These are phyloP conservation scores for Caenorhabditis wallacei DNA, from an alignment of 2,888 invertebrate genomes.

Conservation along the genomic window DNA sequence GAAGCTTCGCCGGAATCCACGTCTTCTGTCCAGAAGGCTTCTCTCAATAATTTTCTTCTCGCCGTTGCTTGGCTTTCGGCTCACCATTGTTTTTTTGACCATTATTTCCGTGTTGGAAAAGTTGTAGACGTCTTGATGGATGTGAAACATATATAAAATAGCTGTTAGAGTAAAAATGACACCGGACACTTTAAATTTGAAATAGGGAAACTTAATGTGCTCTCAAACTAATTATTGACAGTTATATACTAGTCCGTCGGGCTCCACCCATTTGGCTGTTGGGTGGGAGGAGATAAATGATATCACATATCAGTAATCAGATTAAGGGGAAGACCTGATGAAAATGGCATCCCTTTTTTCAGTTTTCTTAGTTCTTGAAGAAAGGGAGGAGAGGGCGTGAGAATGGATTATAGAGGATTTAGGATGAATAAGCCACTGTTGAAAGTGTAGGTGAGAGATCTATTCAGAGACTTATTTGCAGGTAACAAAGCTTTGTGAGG, in stretches of 20 bases:
- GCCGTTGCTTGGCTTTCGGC: conserved; percentile 49
- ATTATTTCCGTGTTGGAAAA: conserved; percentile 47
- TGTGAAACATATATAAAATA: conserved; percentile 54
- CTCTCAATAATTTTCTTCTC: conserved; percentile 53
- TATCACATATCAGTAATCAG: conserved; percentile 45
- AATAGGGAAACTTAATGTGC: too few relatives aligned
- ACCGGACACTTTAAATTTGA: too few relatives aligned
- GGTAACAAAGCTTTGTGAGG: too few relatives aligned
- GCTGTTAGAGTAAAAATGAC: background rate
- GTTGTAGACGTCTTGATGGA: conserved; percentile 58
- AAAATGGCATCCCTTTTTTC: background rate
- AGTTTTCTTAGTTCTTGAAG: background rate
- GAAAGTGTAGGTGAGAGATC: too few relatives aligned
- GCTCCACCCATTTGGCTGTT: conserved; percentile 31
- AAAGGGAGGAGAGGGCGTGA: background rate
- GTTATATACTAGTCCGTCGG: background rate
- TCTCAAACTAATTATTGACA: background rate
- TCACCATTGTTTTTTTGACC: conserved; percentile 47
- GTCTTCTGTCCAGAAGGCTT: conserved; percentile 51
- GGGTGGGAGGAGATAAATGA: conserved; percentile 38
- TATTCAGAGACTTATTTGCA: too few relatives aligned
- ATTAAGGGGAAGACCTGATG: conserved; percentile 1
- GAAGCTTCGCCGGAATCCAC: conserved; percentile 51
- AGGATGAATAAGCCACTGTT: background rate
- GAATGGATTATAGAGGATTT: background rate